Evolutionary conservation across 1,140 invertebrate genomes (phyloP), one percentile per base, ranked within the genome.

Genomic region (Anastrepha obliqua): DNA sequence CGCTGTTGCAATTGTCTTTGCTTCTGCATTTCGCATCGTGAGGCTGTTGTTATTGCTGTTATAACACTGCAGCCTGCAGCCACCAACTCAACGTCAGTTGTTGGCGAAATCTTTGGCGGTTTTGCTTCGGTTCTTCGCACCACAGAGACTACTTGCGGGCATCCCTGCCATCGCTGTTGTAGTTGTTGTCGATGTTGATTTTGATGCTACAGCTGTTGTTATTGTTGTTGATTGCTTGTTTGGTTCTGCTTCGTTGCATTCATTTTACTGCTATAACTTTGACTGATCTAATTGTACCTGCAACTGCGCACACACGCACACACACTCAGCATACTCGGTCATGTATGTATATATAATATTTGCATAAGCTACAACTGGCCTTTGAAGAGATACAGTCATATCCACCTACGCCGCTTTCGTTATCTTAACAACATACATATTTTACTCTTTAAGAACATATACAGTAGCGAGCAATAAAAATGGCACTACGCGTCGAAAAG

Each of bases 201-300:
- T 39, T 70, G 15, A 70, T 70, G 5, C 42, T 51, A 15, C 42
- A 47, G 42, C 42, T 74, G 70, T n/a, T 74, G 42, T 15, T 74
- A 11, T 44, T 74, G 70, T 67, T 67, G 29, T 47, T 74, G 44
- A 13, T 74, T 11, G 29, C 39, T 1, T 8, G 42, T 3, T 47
- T 74, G 11, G n/a, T 8, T 67, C 9, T n/a, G 70, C 42, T 74
- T 44, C 29, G 70, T 51, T 74, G 70, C 64, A 67, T 67, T 67
- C n/a, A 8, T 29, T 74, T 74, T 44, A 42, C 44, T 44, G 13
- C 15, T 47, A 44, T n/a, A 74, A 74, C 29, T 74, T 47, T 47
- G 47, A 47, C 70, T 74, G 70, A 42, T 51, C 70, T 51, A 44
- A 74, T 74, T 74, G 70, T 15, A 47, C 15, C 29, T 47, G 42